phyloP scores from a whole-genome alignment of 2,113 vertebrate genomes.

The Xiphophorus hellerii region DNA sequence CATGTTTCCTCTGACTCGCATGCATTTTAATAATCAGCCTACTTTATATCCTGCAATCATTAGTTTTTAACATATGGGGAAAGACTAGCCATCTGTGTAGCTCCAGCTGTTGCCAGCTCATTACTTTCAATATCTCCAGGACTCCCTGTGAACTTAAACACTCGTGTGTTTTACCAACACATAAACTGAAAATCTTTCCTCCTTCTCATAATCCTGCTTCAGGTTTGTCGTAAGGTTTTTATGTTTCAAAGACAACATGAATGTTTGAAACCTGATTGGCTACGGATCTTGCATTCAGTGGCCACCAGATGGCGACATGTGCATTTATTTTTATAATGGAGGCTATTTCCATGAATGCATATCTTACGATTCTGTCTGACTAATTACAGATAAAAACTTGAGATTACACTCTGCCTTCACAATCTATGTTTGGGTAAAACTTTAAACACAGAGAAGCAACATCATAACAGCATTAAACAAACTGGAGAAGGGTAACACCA shows the following conservation, averaged over 20 bases:
- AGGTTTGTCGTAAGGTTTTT: neutral
- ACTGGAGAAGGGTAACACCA: conserved; percentile 30
- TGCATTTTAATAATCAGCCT: conserved; percentile 55
- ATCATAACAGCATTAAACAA: conserved; percentile 16
- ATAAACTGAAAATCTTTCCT: neutral
- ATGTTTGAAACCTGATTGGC: neutral
- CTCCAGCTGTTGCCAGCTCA: conserved; percentile 44
- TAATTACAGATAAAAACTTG: conserved; percentile 20
- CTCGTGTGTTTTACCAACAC: neutral
- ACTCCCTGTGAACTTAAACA: conserved; percentile 14
- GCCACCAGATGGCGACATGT: conserved; percentile 74
- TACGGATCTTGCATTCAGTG: neutral
- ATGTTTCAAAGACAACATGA: neutral
- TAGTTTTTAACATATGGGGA: conserved; percentile 42
- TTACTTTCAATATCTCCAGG: conserved; percentile 1
- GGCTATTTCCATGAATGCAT: neutral
- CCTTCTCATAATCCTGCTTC: neutral
- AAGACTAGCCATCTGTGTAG: conserved; percentile 51
- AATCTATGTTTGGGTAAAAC: conserved; percentile 32
- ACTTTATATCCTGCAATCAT: conserved; percentile 44
- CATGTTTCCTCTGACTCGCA: conserved; percentile 13
- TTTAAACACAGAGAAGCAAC: neutral
- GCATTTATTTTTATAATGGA: conserved; percentile 30
- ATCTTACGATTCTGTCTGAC: conserved; percentile 23
- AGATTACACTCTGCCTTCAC: conserved; percentile 3